These are phyloP conservation scores for Natrix natrix DNA, from an alignment of 2,797 vertebrate genomes.

Conservation along the genomic window DNA sequence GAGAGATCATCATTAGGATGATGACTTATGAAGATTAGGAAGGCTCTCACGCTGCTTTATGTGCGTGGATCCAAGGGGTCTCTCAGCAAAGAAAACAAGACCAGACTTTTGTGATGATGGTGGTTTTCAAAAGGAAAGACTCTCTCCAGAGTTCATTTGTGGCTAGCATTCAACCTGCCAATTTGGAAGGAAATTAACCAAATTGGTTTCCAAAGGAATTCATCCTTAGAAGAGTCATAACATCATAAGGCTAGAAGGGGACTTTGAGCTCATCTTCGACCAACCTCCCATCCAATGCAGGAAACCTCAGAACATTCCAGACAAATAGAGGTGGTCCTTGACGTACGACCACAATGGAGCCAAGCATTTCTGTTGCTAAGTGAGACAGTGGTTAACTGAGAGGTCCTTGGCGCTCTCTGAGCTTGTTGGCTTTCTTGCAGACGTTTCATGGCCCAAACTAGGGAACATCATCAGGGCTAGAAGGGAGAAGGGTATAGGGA, in stretches of 20 bases:
- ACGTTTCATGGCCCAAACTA: too few relatives aligned
- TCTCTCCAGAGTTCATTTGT: not conserved
- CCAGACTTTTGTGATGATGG: not conserved
- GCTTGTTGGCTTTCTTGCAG: too few relatives aligned
- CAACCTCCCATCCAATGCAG: not conserved
- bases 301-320: not conserved
- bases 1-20: not conserved
- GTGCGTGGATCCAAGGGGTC: not conserved
- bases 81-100: not conserved
- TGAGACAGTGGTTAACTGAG: too few relatives aligned
- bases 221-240: not conserved
- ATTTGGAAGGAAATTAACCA: not conserved
- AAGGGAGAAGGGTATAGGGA: too few relatives aligned
- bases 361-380: too few relatives aligned
- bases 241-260: not conserved
- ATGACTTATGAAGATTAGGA: not conserved
- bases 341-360: too few relatives aligned
- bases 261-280: not conserved
- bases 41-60: not conserved
- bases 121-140: not conserved
- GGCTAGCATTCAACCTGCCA: not conserved
- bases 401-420: too few relatives aligned
- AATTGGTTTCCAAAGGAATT: not conserved
- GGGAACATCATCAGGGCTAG: too few relatives aligned
- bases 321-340: not conserved